Evolutionary conservation across 2,888 invertebrate species (phyloP), one percentile per base, ranked within the genome.

Genomic region (Cerceris rybyensis): DNA sequence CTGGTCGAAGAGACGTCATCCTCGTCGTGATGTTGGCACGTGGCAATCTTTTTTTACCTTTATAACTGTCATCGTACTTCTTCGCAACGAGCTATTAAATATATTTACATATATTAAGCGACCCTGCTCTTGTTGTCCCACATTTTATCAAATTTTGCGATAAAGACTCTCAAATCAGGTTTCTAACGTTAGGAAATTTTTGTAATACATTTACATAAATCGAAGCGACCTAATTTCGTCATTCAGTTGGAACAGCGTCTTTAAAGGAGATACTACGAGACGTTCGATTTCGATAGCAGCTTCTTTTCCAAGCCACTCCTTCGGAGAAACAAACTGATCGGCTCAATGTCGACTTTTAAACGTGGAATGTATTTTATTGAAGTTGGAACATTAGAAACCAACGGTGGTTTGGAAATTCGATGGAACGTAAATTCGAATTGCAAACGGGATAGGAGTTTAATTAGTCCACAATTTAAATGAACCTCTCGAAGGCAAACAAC

Each of bases 401-500:
- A 58, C 28, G 64, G 65, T 28, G 43, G 54, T 43, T 73, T 57
- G 41, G 14, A 59, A 28, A 59, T 43, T 63, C 39, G 57, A 11
- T 9, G 11, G 49, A 54, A 54, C 43, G 54, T 9, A 52, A 60
- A 28, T 54, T 68, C 43, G 57, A 57, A 52, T 49, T 59, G 52
- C 28, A 59, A 61, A 68, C 46, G 52, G 54, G 60, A 67, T 69
- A 58, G 57, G 55, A 41, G 50, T 74, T 70, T 82, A 82, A 82
- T 82, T 82, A 82, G 69, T 60, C 54, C 50, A 64, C 58, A 79
- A 82, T 76, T 74, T 76, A 82, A 81, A 71, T 49, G 69, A 80
- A 14, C n/a, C 69, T 43, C 50, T 11, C 59, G 28, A 69, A 60
- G 50, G 42, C 43, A 28, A 59, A 65, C 57, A 59, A 71, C 64